Conservation (phyloP, 2,888 invertebrate species). For the Deilephila porcellus region DNA sequence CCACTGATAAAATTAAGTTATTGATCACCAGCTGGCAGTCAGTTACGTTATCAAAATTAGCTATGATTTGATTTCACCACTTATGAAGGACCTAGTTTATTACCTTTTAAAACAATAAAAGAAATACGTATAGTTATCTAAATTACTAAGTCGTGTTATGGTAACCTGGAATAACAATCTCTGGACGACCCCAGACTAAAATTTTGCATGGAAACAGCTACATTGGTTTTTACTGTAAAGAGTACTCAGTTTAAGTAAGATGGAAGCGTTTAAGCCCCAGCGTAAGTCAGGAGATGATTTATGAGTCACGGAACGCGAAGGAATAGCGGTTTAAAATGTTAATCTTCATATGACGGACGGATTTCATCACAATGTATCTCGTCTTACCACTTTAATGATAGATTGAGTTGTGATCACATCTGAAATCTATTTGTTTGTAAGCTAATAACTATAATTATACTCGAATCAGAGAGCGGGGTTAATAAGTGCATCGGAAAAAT, state of each 20-base stretch:
- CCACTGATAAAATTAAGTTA: no score
- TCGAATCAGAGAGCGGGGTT: no score
- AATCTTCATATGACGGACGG: background rate
- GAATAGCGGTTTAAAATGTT: constrained; percentile 6
- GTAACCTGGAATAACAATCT: background rate
- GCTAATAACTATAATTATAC: no score
- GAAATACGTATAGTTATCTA: background rate
- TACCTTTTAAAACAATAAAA: no score
- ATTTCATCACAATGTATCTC: background rate
- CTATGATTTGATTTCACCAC: no score
- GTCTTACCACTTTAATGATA: background rate
- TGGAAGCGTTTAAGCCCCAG: constrained; percentile 1
- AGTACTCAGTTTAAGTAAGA: constrained; percentile 11
- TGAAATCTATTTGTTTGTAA: no score
- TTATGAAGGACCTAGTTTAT: no score
- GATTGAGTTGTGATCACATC: no score
- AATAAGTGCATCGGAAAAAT: no score
- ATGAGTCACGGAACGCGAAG: constrained; percentile 2
- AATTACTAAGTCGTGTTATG: background rate
- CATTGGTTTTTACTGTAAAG: background rate
- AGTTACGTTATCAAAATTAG: no score
- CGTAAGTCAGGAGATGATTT: constrained; percentile 9
- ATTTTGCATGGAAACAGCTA: background rate
- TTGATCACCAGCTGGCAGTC: no score
- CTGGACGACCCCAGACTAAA: background rate